Evolutionary conservation across 2,888 invertebrate genomes (phyloP), one percentile per base, ranked within the genome.

Genomic region (Chrysolina oricalcia): DNA sequence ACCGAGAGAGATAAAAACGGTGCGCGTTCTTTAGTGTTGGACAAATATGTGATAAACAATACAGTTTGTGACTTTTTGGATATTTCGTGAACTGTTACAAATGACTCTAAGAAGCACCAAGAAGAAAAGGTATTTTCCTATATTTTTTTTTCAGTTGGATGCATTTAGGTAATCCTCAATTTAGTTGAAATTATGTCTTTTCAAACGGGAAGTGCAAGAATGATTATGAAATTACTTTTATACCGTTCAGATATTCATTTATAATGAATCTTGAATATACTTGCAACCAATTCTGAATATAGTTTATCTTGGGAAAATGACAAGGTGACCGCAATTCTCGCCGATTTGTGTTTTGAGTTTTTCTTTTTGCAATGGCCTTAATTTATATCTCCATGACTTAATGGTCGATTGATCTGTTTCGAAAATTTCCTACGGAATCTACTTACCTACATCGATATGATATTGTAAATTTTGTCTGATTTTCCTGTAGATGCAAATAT

Each of bases 31-130:
- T 13, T 13, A 17, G 13, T 21, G 40, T 53, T 15, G 15, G 21
- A 56, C 35, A 27, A 71, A 56, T 72, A 75, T 74, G 72, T 72
- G 70, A 71, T 50, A 50, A 9, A 19, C 9, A 41, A 27, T 23
- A 17, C 10, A 21, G 56, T 66, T 64, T 64, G 75, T 75, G 68
- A 65, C 59, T 11, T 56, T 63, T 75, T 65, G 75, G 75, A 75
- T 75, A 68, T 41, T 40, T 35, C n/a, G 41, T 69, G 48, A 41
- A 69, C 46, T 63, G 19, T 48, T 63, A 43, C 40, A 43, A 59
- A 75, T 75, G 75, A 65, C 72, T 43, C n/a, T 71, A 43, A 64
- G 64, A 19, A 64, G 53, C 43, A 53, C 6, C 21, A 53, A 56
- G 67, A 53, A 67, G 11, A 56, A 46, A 56, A 66, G 72, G 75